Percentiles rank a stretch among this genome's conserved stretches.
Evolutionary conservation across 2,797 vertebrate species (phyloP).

Genomic region (Emydoidea blandingii): DNA sequence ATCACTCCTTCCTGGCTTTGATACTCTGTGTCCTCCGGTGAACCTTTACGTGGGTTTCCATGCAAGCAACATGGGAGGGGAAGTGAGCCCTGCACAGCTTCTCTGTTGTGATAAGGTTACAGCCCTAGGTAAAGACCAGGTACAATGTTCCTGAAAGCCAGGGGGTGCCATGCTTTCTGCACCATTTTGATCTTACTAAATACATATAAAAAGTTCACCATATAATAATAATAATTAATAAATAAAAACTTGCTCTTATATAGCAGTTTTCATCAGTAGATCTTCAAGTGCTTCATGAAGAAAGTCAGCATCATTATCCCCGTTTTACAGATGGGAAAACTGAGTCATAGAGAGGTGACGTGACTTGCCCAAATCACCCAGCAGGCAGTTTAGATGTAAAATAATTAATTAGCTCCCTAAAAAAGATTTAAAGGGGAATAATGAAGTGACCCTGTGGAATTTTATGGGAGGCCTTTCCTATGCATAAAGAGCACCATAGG

Average conservation of each 20-base stretch:
- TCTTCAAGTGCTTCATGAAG: not conserved
- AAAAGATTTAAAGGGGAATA: not conserved
- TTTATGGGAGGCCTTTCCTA: not conserved
- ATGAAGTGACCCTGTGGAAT: not conserved
- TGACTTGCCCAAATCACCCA: not conserved
- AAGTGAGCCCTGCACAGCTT: not conserved
- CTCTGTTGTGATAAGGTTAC: not conserved
- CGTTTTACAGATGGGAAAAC: not conserved
- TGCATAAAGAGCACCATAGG: not conserved
- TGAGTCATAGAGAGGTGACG: fast-evolving
- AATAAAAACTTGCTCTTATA: not conserved
- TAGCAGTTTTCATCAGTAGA: not conserved
- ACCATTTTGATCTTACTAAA: not conserved
- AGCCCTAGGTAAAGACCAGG: not conserved
- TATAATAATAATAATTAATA: not conserved
- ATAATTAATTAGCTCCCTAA: not conserved
- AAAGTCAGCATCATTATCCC: not conserved
- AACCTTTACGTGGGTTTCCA: not conserved
- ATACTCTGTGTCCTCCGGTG: not conserved
- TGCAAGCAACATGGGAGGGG: not conserved
- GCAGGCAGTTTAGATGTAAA: not conserved
- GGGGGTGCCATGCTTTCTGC: not conserved
- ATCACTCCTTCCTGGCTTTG: not conserved
- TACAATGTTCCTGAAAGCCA: not conserved
- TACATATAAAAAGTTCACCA: not conserved